Base-by-base conservation (phyloP, 2,888 invertebrate genomes). In the Mesodorylaimus sp. region DNA sequence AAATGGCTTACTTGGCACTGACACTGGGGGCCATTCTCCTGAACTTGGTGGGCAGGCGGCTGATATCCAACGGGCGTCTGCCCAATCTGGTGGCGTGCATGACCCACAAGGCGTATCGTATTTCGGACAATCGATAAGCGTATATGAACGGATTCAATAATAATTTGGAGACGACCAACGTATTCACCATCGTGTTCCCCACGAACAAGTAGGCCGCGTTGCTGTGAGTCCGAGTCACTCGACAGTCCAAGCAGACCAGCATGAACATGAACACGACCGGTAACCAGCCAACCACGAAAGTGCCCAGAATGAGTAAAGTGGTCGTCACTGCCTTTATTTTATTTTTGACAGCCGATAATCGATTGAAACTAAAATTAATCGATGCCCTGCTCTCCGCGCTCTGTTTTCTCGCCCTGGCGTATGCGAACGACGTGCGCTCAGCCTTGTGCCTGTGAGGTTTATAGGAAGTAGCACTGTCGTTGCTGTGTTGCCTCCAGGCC, bases 61-160 rank as follows among this genome's bases (percentile, higher is more conserved):
- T n/a, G n/a, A n/a, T n/a, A n/a, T n/a, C n/a, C n/a, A n/a, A n/a
- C n/a, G n/a, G n/a, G n/a, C n/a, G n/a, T n/a, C n/a, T n/a, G n/a
- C 45, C 45, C 24, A 19, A 29, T 5, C 45, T 19, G n/a, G 45
- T 45, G 7, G 19, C 25, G 26, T 41, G 42, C 55, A 55, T 56
- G 13, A 49, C 51, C 56, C 57, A 60, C 53, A 67, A 60, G 1
- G 67, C 66, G 26, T 59, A 59, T 37, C 63, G 73, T 50, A 79
- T 77, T 58, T 79, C 79, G 50, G 74, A 72, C 74, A 79, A 76
- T 48, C 79, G 66, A 5, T 75, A 74, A 7, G 77, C 76, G 61
- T 79, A 79, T 47, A 79, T 77, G 54, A 78, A 75, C 0, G 78
- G 77, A 64, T 79, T 77, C 37, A 74, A 70, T 48, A 78, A 65